phyloP scores from a whole-genome alignment of 2,888 invertebrate species.

The Dastarcus helophoroides region DNA sequence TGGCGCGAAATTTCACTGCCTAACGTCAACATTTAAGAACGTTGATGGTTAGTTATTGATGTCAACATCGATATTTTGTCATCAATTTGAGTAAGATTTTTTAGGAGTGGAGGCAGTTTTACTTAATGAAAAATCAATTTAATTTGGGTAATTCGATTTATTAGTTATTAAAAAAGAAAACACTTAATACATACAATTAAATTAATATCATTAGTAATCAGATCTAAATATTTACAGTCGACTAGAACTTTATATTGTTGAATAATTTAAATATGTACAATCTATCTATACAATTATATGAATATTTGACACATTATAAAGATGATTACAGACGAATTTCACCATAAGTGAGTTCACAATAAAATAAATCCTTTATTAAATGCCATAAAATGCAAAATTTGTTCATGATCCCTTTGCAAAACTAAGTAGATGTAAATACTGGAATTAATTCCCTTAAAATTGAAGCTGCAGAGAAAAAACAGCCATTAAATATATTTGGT shows the following conservation, averaged over 20 bases:
- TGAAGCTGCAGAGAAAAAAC: background rate
- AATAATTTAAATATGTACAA: constrained; percentile 25
- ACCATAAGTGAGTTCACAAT: background rate
- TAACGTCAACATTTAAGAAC: too few relatives aligned
- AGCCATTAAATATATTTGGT: constrained; percentile 29
- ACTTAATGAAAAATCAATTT: too few relatives aligned
- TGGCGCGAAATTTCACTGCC: too few relatives aligned
- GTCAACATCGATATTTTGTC: too few relatives aligned
- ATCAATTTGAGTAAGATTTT: too few relatives aligned
- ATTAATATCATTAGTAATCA: constrained; percentile 30
- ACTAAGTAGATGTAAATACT: too few relatives aligned
- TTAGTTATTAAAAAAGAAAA: constrained; percentile 29
- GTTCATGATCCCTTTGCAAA: too few relatives aligned
- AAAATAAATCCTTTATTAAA: background rate
- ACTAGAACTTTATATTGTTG: constrained; percentile 26
- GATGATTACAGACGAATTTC: constrained; percentile 2
- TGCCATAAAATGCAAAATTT: background rate
- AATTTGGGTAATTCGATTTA: too few relatives aligned
- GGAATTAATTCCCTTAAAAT: background rate
- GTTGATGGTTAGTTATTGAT: too few relatives aligned
- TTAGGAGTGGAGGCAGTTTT: too few relatives aligned
- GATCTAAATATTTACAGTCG: constrained; percentile 34
- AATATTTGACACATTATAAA: constrained; percentile 10
- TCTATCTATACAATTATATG: constrained; percentile 18
- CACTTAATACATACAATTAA: constrained; percentile 30